Conservation (phyloP, 1,140 invertebrate genomes). For the Diabrotica virgifera region DNA sequence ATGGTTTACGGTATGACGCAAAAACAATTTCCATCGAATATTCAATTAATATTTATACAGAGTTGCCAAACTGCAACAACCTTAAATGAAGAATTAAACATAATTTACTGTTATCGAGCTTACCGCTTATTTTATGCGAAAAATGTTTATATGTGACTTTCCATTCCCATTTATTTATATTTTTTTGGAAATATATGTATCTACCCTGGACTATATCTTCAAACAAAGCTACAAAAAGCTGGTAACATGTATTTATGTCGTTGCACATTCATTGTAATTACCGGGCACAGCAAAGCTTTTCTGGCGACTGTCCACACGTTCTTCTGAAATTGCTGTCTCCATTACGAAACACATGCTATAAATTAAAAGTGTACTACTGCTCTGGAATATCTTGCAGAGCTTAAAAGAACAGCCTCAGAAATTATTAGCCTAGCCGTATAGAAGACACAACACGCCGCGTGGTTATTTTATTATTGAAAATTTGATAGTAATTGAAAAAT, state of each 20-base stretch:
- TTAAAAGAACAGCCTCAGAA: slow-evolving; percentile 24
- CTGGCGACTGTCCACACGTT: slow-evolving; percentile 43
- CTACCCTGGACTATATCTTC: not conserved
- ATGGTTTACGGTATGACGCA: no score
- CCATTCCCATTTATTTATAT: no score
- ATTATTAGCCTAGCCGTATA: slow-evolving; percentile 17
- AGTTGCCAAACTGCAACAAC: no score
- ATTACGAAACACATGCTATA: slow-evolving; percentile 40
- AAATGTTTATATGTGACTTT: no score
- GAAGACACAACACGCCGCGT: not conserved
- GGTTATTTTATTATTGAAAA: not conserved
- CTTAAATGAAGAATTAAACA: no score
- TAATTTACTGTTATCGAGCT: no score
- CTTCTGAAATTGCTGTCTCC: slow-evolving; percentile 39
- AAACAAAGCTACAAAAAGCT: slow-evolving; percentile 17
- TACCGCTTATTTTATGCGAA: no score
- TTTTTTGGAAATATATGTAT: no score
- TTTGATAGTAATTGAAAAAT: not conserved
- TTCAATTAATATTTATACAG: no score
- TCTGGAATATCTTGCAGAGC: slow-evolving; percentile 36
- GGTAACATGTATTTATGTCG: slow-evolving; percentile 32
- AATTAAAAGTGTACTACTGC: slow-evolving; percentile 35
- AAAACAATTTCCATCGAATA: no score
- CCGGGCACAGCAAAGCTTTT: slow-evolving; percentile 35
- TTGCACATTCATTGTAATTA: slow-evolving; percentile 41